Base-by-base conservation (phyloP, 2,797 vertebrate genomes). In the Ctenochaetus hawaiiensis region DNA sequence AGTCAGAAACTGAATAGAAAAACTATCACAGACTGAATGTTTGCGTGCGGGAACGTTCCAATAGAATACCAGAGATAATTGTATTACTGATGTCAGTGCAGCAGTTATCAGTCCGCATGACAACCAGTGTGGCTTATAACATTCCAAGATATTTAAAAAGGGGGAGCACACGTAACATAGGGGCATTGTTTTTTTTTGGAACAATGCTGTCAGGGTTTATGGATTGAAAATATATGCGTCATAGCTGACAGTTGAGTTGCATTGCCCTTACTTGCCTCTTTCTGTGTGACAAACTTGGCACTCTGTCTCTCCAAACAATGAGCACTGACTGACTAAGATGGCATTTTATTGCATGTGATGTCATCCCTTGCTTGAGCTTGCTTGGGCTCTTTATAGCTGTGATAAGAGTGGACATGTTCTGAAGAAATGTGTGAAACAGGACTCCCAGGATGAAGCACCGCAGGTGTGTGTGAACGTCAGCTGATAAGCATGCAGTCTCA, bases 391-490 rank as follows among this genome's bases (percentile, higher is more conserved):
- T 61, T 58, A 52, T 9, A 51, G 72, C 7, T 63, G 52, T 45
- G 87, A 91, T 93, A 83, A 82, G 90, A 89, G 83, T 47, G 20
- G 89, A 90, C 78, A 80, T 77, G 90, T 84, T 90, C 37, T 26
- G 49, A 44, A 69, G 67, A 87, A 83, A 84, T 49, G 23, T 65
- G 68, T 76, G 83, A 91, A 94, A 89, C 80, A 86, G 57, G 79
- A 91, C 80, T 87, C 88, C 73, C 68, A 78, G 67, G 82, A 64
- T 64, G 72, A 80, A 49, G 61, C 8, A 17, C 43, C 89, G 75
- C 91, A 93, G 91, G 95, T 94, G 91, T 85, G 87, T 41, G 62
- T 48, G 80, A 64, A 83, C 78, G 72, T 94, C 87, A 94, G 61
- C 69, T 67, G 58, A 83, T 77, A 94, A 89, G 91, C 81, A 94